These are phyloP conservation scores for Glaucopsyche alexis DNA, from an alignment of 2,888 invertebrate species.

Conservation along the genomic window DNA sequence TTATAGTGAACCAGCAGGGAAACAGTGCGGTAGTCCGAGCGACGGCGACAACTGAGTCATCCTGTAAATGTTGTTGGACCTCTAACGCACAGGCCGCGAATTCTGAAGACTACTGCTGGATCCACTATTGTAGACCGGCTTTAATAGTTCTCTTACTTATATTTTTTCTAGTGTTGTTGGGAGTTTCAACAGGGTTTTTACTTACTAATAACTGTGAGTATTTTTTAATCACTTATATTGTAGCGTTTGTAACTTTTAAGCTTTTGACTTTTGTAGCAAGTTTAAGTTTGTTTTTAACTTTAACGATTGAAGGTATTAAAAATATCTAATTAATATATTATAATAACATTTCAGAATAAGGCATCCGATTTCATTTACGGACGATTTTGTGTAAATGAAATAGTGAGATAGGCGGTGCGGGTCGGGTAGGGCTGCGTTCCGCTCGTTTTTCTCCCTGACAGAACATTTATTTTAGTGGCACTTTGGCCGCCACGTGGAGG, in stretches of 20 bases:
- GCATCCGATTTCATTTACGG: conserved; percentile 44
- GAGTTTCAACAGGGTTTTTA: conserved; percentile 78
- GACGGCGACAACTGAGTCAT: conserved; percentile 49
- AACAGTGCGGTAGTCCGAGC: conserved; percentile 72
- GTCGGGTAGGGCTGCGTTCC: conserved; percentile 50
- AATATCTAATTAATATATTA: neutral
- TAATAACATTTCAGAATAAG: neutral
- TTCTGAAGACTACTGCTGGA: conserved; percentile 76
- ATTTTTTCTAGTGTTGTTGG: conserved; percentile 78
- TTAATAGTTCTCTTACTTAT: conserved; percentile 74
- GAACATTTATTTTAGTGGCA: conserved; percentile 77
- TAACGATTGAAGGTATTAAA: neutral
- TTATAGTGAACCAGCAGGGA: conserved; percentile 76
- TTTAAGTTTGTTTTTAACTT: no score
- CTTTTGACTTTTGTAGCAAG: no score
- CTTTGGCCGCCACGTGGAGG: conserved; percentile 62
- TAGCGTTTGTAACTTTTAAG: no score
- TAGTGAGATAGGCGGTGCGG: conserved; percentile 44
- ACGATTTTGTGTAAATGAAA: conserved; percentile 55
- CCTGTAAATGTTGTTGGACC: conserved; percentile 68
- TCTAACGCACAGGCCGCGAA: conserved; percentile 62
- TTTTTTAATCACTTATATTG: conserved; percentile 3
- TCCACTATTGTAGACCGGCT: conserved; percentile 77
- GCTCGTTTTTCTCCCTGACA: conserved; percentile 77
- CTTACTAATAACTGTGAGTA: conserved; percentile 81